These are phyloP conservation scores for Plectropomus leopardus DNA, from an alignment of 2,113 vertebrate species.

Conservation along the genomic window DNA sequence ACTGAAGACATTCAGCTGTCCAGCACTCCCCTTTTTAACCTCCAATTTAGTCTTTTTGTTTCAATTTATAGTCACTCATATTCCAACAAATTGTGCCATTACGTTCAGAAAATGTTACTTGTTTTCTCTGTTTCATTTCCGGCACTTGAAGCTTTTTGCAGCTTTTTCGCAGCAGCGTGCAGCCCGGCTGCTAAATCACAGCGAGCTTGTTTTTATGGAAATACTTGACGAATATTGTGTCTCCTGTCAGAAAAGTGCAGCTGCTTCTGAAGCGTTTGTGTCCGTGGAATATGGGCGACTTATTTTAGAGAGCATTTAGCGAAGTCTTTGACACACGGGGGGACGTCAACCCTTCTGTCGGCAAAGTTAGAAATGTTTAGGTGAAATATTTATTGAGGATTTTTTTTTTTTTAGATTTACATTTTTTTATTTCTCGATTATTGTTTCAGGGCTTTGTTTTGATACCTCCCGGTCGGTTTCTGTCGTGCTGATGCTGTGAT, in stretches of 20 bases:
- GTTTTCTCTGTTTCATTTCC: neutral
- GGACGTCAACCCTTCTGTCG: neutral
- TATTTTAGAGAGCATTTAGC: neutral
- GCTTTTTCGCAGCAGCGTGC: neutral
- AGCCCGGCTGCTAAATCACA: neutral
- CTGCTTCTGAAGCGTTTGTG: neutral
- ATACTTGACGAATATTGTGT: neutral
- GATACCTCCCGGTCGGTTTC: neutral
- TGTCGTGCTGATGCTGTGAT: slow-evolving; percentile 12
- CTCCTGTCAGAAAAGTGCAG: neutral
- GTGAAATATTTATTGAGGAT: slow-evolving; percentile 14
- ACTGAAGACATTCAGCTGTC: neutral
- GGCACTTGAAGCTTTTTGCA: neutral
- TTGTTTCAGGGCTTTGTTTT: neutral
- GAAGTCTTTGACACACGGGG: neutral
- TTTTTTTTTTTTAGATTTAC: neutral
- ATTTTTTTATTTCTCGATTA: neutral
- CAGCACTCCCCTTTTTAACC: neutral
- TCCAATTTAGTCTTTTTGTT: neutral
- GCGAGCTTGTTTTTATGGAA: neutral
- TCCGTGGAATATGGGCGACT: neutral
- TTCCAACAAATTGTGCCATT: neutral
- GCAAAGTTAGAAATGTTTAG: neutral
- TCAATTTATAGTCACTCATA: neutral
- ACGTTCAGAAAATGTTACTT: neutral